A percentile compares a stretch with the other conserved stretches of the same genome.
phyloP scores from a whole-genome alignment of 2,113 vertebrate genomes.

The Halichoeres trimaculatus region DNA sequence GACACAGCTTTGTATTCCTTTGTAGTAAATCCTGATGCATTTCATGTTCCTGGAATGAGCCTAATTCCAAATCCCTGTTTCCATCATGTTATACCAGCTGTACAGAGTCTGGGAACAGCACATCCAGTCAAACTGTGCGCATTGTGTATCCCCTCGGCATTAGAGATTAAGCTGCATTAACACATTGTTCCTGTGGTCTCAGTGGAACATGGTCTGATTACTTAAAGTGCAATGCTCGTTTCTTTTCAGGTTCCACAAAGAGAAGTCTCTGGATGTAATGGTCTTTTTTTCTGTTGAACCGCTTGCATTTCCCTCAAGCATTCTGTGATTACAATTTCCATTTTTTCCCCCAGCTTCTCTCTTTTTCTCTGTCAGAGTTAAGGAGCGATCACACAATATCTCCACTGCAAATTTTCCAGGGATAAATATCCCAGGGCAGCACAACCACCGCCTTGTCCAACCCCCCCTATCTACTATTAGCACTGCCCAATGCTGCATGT shows the following conservation, averaged over 20 bases:
- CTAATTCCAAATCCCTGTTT: constrained; percentile 51
- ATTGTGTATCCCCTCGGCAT: constrained; percentile 52
- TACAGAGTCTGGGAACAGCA: constrained; percentile 32
- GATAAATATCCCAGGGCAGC: constrained; percentile 74
- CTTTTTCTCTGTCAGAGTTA: constrained; percentile 64
- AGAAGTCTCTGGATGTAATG: constrained; percentile 50
- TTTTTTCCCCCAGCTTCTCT: constrained; percentile 53
- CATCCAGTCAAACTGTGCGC: constrained; percentile 33
- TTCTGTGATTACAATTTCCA: constrained; percentile 68
- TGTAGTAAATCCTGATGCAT: constrained; percentile 41
- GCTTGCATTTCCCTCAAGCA: constrained; percentile 73
- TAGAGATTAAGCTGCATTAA: constrained; percentile 68
- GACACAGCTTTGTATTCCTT: constrained; percentile 30
- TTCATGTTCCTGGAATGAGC: constrained; percentile 43
- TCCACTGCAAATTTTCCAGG: constrained; percentile 54
- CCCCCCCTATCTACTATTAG: constrained; percentile 56
- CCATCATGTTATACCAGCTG: constrained; percentile 37
- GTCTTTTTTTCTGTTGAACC: constrained; percentile 34
- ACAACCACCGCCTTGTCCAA: constrained; percentile 42
- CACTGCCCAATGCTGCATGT: constrained; percentile 33
- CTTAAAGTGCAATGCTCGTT: constrained; percentile 62
- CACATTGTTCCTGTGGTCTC: constrained; percentile 63
- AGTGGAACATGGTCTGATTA: constrained; percentile 58
- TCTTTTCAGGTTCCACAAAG: constrained; percentile 55
- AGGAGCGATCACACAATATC: constrained; percentile 69